Evolutionary conservation across 1,140 invertebrate species (phyloP), one percentile per base, ranked within the genome.

Genomic region (Tetramorium simillimum): DNA sequence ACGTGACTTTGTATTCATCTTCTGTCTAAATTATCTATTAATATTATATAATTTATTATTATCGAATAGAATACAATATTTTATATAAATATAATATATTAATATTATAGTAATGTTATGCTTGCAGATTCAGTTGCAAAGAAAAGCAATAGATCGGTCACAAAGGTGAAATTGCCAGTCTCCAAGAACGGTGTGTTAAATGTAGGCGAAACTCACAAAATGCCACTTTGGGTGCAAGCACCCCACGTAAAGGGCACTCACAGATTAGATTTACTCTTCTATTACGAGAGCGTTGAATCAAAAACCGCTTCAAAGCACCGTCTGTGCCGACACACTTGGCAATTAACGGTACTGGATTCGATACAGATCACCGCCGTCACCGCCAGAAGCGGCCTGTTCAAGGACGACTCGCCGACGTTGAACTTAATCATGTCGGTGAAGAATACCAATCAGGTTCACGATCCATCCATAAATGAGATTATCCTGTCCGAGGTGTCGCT

Each of bases 201-300:
- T 40, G 95, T 97, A 6, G 96, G 96, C 9, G 95, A 96, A 85
- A 95, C 92, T 6, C 94, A 96, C n/a, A 96, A 95, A 28, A 93
- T 97, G 72, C 95, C 96, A 33, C 94, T 97, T 88, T 97, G 97
- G 97, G 94, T 98, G 16, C 96, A 96, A 89, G 97, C 97, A 1
- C 97, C 97, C 7, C 95, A 96, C 84, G 94, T 95, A 56, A 96
- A 96, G 40, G 97, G 97, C 5, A 95, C 95, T 14, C 96, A 97
- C 91, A 95, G 95, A 7, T 93, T 97, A 28, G 96, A 97, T 91
- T 93, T 98, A 78, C 93, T 98, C 46, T 97, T 98, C 91, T 98
- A 97, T 92, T 98, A 98, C 93, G 96, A 97, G 90, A 96, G 97
- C 90, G 93, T 94, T 0, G 90, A 95, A 49, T 70, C 89, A 2